Evolutionary conservation across 2,797 vertebrate species (phyloP).

Genomic region (Ctenopoma kingsleyae): DNA sequence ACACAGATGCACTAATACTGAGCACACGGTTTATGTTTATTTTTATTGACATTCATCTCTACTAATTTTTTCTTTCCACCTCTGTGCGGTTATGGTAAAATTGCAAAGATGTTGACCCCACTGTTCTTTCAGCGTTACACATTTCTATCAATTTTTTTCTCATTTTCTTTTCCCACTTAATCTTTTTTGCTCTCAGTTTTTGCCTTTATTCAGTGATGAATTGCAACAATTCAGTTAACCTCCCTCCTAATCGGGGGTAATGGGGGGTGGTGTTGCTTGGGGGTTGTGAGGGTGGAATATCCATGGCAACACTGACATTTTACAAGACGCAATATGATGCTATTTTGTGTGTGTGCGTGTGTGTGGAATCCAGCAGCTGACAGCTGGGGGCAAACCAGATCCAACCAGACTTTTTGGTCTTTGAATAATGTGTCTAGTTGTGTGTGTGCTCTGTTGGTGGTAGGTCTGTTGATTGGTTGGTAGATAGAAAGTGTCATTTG

Average conservation of each 20-base stretch:
- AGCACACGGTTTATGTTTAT: slow-evolving; percentile 2
- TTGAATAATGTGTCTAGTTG: slow-evolving; percentile 36
- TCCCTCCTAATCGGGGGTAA: slow-evolving; percentile 59
- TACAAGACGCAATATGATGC: slow-evolving; percentile 67
- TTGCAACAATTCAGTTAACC: slow-evolving; percentile 79
- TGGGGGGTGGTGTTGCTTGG: slow-evolving; percentile 11
- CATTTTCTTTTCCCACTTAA: background rate
- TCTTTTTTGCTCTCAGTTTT: slow-evolving; percentile 25
- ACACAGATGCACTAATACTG: background rate
- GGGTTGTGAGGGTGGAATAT: slow-evolving; percentile 42
- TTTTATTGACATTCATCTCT: slow-evolving; percentile 26
- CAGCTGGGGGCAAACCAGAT: slow-evolving; percentile 79
- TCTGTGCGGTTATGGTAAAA: slow-evolving; percentile 18
- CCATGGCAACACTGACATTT: slow-evolving; percentile 77
- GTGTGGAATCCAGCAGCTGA: slow-evolving; percentile 71
- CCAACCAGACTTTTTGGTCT: slow-evolving; percentile 63
- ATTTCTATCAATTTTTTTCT: slow-evolving; percentile 7
- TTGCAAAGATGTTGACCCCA: slow-evolving; percentile 37
- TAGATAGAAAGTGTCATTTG: slow-evolving; percentile 62
- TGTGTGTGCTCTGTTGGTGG: slow-evolving; percentile 35
- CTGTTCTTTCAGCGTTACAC: slow-evolving; percentile 19
- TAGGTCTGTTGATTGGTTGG: slow-evolving; percentile 59
- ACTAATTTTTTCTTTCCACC: slow-evolving; percentile 16
- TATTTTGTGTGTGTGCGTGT: slow-evolving; percentile 30
- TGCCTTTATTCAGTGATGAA: slow-evolving; percentile 56